Evolutionary conservation across 2,797 vertebrate genomes (phyloP).

Genomic region (Rhinogobio ventralis): DNA sequence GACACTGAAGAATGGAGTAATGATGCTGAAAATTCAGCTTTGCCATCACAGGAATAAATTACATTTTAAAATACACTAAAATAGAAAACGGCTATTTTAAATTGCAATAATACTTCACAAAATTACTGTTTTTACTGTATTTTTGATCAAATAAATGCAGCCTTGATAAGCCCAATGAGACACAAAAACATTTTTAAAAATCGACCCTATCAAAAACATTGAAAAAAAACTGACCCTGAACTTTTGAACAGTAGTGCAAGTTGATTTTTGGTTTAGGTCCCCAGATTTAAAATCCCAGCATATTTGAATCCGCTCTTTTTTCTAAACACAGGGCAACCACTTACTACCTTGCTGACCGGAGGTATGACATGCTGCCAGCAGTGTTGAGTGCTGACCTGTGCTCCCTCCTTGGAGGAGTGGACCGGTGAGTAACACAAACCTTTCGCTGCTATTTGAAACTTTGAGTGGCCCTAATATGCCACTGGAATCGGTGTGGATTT

Average conservation of each 20-base stretch:
- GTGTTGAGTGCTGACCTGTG: conserved; percentile 90
- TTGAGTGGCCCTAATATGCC: neutral
- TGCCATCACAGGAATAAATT: neutral
- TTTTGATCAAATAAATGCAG: neutral
- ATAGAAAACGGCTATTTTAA: neutral
- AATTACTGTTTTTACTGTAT: neutral
- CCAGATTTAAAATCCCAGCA: neutral
- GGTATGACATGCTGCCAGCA: conserved; percentile 93
- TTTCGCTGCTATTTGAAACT: neutral
- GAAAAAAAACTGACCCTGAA: neutral
- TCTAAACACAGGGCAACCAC: conserved; percentile 86
- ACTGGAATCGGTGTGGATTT: neutral
- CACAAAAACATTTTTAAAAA: neutral
- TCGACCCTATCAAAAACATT: no score
- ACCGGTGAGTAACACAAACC: conserved; percentile 81
- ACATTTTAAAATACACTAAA: neutral
- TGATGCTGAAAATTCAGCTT: neutral
- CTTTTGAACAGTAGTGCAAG: neutral
- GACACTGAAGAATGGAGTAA: neutral
- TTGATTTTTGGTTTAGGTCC: neutral
- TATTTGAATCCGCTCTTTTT: neutral
- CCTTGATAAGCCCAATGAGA: neutral
- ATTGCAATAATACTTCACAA: neutral
- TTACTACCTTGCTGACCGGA: conserved; percentile 91
- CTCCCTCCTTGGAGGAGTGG: conserved; percentile 89